These are phyloP conservation scores for Amphiprion clarkii DNA, from an alignment of 2,797 vertebrate genomes.

Conservation along the genomic window DNA sequence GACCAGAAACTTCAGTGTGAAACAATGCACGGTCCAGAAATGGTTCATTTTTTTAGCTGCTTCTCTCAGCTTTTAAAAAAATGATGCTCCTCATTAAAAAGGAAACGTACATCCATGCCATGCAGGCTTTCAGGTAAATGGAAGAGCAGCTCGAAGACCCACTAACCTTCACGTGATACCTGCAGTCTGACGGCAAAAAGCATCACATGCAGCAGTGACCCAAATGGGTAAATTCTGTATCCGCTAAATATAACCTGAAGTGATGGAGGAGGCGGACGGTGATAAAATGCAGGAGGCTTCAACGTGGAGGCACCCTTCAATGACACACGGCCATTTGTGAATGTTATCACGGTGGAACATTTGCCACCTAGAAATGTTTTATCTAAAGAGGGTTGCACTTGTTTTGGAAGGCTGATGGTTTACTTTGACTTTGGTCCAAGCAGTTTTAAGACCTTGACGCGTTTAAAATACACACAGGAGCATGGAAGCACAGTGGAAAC, in stretches of 20 bases:
- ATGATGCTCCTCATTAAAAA: slow-evolving; percentile 18
- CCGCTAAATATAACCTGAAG: slow-evolving; percentile 53
- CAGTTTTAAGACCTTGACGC: no score
- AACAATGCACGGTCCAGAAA: not conserved
- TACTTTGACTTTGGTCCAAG: not conserved
- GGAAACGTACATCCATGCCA: slow-evolving; percentile 16
- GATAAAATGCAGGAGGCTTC: slow-evolving; percentile 14
- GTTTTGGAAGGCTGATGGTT: not conserved
- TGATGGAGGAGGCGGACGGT: slow-evolving; percentile 36
- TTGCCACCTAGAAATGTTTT: not conserved
- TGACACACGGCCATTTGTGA: not conserved
- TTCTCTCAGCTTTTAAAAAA: slow-evolving; percentile 16
- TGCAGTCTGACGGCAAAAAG: slow-evolving; percentile 26
- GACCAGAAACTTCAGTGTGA: no score
- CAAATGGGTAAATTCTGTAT: slow-evolving; percentile 48
- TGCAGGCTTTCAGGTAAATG: slow-evolving; percentile 44
- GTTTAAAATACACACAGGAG: no score
- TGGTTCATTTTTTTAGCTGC: not conserved
- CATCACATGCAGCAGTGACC: slow-evolving; percentile 30
- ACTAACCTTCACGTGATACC: slow-evolving; percentile 26
- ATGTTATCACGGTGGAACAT: not conserved
- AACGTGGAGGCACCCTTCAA: slow-evolving; percentile 10
- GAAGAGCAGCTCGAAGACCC: slow-evolving; percentile 19
- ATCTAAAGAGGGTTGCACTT: not conserved
- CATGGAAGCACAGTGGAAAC: no score